phyloP scores from a whole-genome alignment of 2,113 vertebrate species.

The Urocynchramus pylzowi region DNA sequence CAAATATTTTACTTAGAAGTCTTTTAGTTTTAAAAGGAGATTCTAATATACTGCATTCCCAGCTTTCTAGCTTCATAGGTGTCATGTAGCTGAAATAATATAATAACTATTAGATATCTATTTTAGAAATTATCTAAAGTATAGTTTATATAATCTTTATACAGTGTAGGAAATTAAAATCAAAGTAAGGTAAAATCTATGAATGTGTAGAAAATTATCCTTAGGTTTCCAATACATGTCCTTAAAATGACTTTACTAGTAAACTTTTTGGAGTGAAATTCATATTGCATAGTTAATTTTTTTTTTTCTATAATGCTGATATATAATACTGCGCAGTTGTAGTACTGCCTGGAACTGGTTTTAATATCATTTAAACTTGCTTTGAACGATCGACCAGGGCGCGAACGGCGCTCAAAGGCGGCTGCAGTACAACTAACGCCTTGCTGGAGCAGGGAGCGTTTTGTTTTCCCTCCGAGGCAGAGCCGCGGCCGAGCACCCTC shows the following conservation, averaged over 20 bases:
- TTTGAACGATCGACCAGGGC: fast-evolving
- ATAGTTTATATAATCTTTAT: not conserved
- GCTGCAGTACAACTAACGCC: fast-evolving
- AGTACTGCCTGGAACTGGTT: not conserved
- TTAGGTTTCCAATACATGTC: not conserved
- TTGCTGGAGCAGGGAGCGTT: fast-evolving
- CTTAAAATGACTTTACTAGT: not conserved
- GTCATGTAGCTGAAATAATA: not conserved
- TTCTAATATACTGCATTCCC: not conserved
- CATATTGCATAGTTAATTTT: not conserved
- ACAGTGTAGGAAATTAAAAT: not conserved
- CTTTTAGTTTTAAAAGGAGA: not conserved
- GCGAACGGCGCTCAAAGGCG: fast-evolving
- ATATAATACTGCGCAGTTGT: not conserved
- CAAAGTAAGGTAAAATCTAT: not conserved
- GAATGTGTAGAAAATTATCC: not conserved
- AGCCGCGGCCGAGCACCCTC: too few species aligned
- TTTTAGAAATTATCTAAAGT: not conserved
- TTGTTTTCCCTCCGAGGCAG: fast-evolving
- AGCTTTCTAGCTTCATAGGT: not conserved
- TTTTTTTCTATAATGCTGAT: not conserved
- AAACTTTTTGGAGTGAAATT: not conserved
- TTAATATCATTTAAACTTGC: not conserved
- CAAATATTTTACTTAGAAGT: not conserved
- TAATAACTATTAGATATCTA: not conserved